Evolutionary conservation across 2,888 invertebrate genomes (phyloP), one percentile per base, ranked within the genome.

Genomic region (Furcula furcula): DNA sequence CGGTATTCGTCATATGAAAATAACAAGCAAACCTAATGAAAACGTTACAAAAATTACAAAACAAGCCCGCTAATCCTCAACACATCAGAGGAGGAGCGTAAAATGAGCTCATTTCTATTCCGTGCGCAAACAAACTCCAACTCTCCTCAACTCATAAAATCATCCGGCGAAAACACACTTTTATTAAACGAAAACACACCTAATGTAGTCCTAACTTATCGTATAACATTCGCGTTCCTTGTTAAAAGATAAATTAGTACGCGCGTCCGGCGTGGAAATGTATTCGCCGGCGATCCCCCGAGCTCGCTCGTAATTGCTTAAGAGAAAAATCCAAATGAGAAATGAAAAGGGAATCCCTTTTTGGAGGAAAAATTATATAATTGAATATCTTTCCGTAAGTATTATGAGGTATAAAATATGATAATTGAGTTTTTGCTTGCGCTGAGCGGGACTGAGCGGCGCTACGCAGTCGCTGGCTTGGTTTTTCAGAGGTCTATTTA

Each of bases 291-390:
- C 73, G 56, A 71, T 66, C 57, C 64, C 76, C 83, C 70, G 70
- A 79, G 83, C 83, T 64, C 56, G 51, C 68, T 55, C 64, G 76
- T 88, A 87, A 88, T 88, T 87, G 86, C 85, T 86, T 87, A 87
- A 86, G 86, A 87, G 87, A 87, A 87, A 87, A 87, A 88, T 88
- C 86, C 87, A 86, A 87, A 87, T 87, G 86, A 88, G 84, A 88
- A 88, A 87, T 86, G 84, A 86, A 86, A 86, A 85, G 85, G 84
- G 84, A 85, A 76, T 83, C 84, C 81, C 77, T 83, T 82, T 85
- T 78, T 78, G 78, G 76, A 82, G 79, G 77, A 84, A 85, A 86
- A 86, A 86, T 87, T 86, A 86, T 81, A 86, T 88, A 87, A 88
- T 88, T 86, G 83, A 87, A 88, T 88, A 87, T 86, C 83, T 85